Conservation (phyloP, 2,797 vertebrate species). For the Astyanax mexicanus region DNA sequence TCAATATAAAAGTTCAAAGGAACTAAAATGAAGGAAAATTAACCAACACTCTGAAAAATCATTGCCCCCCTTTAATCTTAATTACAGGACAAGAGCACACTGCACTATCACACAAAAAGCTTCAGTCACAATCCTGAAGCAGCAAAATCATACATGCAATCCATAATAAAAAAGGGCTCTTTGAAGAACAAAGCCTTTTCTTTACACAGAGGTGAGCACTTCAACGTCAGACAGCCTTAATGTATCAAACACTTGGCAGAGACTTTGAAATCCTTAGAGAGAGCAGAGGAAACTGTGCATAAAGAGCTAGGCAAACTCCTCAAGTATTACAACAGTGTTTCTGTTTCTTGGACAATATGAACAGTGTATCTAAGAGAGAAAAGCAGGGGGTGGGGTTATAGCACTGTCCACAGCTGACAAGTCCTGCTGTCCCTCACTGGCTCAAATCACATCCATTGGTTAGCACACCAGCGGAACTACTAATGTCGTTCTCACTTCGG, state of each 20-base stretch:
- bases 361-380: neutral
- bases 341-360: neutral
- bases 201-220: neutral
- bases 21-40: no score
- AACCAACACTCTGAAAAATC: no score
- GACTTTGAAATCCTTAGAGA: conserved; percentile 4
- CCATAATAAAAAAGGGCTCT: conserved; percentile 16
- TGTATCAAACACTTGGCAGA: neutral
- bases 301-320: neutral
- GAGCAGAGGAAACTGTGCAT: neutral
- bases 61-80: no score
- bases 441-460: neutral
- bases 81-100: neutral
- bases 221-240: conserved; percentile 14
- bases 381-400: neutral
- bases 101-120: neutral
- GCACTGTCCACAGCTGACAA: neutral
- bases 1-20: neutral
- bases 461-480: neutral
- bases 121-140: neutral
- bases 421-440: neutral
- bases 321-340: conserved; percentile 4
- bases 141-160: conserved; percentile 1
- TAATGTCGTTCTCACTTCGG: conserved; percentile 25
- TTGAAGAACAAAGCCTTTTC: conserved; percentile 38